phyloP scores from a whole-genome alignment of 2,113 vertebrate species.

The Trichechus manatus region DNA sequence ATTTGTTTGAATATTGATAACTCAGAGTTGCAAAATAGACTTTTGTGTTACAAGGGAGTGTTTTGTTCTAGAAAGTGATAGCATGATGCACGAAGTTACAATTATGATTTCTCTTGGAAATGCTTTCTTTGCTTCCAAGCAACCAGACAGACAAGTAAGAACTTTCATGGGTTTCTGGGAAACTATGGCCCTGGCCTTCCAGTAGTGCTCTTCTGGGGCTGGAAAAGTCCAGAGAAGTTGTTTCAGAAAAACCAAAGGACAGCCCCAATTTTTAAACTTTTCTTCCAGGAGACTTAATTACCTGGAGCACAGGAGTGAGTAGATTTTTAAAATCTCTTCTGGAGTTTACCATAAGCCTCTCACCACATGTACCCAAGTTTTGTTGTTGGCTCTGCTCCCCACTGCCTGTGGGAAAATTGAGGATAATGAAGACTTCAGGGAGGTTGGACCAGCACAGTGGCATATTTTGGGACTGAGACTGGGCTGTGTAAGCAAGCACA shows the following conservation, averaged over 20 bases:
- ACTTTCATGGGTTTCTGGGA: not conserved
- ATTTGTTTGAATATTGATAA: constrained; percentile 1
- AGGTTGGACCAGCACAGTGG: not conserved
- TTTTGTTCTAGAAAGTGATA: not conserved
- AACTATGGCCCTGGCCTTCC: accelerated
- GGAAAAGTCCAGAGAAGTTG: not conserved
- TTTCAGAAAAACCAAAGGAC: not conserved
- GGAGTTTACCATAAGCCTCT: not conserved
- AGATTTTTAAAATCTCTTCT: not conserved
- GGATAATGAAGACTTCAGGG: not conserved
- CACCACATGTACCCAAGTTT: accelerated
- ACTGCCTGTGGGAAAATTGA: not conserved
- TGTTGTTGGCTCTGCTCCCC: not conserved
- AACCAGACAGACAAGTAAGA: not conserved
- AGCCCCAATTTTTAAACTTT: not conserved
- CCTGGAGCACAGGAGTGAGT: not conserved
- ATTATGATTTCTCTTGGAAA: not conserved
- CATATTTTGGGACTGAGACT: not conserved
- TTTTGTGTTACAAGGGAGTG: not conserved
- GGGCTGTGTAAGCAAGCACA: not conserved
- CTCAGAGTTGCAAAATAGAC: not conserved
- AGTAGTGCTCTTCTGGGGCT: not conserved
- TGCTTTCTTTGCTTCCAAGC: not conserved
- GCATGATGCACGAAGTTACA: not conserved
- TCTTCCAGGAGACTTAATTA: not conserved